Evolutionary conservation across 2,888 invertebrate genomes (phyloP).

Genomic region (Mongoloraphidia duomilia): DNA sequence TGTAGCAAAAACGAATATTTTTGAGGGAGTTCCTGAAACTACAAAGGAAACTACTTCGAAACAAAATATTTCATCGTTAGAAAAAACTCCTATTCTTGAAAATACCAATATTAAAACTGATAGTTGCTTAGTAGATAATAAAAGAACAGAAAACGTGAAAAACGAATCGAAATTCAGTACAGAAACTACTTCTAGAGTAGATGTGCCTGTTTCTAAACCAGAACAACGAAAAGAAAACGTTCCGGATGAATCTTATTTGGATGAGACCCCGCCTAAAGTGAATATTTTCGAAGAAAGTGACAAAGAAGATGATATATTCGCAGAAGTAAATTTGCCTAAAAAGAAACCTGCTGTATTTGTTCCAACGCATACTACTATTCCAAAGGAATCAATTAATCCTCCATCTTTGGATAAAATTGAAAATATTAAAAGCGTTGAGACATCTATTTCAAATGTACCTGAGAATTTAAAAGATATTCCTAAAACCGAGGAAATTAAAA

Average conservation of each 20-base stretch:
- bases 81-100: no score
- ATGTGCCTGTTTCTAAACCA: no score
- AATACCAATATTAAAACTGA: slow-evolving; percentile 15
- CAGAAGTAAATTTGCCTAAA: slow-evolving; percentile 4
- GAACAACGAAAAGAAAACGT: not conserved
- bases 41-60: no score
- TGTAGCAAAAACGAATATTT: no score
- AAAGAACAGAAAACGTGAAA: slow-evolving; percentile 31
- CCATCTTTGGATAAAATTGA: no score
- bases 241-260: slow-evolving; percentile 26
- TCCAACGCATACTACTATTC: not conserved
- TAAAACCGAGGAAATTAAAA: not conserved
- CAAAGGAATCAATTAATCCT: no score
- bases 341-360: not conserved
- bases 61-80: no score
- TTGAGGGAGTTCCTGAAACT: no score
- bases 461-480: no score
- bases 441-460: no score
- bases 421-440: no score
- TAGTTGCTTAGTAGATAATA: slow-evolving; percentile 34
- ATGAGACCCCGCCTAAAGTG: slow-evolving; percentile 12
- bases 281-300: slow-evolving; percentile 14
- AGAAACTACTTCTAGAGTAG: slow-evolving; percentile 12
- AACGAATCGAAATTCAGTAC: slow-evolving; percentile 20
- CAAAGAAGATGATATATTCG: slow-evolving; percentile 4